phyloP scores from a whole-genome alignment of 2,888 invertebrate species.

The Leucania comma region DNA sequence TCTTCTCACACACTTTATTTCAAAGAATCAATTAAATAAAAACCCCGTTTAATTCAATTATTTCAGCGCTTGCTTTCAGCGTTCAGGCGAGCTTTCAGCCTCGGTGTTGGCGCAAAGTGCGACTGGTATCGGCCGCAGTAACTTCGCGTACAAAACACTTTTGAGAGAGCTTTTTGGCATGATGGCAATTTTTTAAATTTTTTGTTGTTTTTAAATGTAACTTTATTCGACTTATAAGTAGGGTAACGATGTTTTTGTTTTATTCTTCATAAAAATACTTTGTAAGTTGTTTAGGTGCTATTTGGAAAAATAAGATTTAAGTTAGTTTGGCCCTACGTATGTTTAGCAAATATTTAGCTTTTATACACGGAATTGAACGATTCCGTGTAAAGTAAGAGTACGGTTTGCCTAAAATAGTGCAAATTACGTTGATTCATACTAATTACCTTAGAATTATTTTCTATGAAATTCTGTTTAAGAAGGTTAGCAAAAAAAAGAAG shows the following conservation, averaged over 20 bases:
- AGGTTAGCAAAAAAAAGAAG: background rate
- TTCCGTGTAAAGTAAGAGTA: background rate
- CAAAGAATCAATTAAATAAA: slow-evolving; percentile 42
- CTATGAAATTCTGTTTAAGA: background rate
- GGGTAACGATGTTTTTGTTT: background rate
- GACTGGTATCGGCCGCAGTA: slow-evolving; percentile 87
- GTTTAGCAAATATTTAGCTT: background rate
- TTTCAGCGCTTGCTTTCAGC: slow-evolving; percentile 65
- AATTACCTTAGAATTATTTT: background rate
- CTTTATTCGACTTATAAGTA: background rate
- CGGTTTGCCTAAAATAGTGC: background rate
- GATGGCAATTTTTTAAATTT: background rate
- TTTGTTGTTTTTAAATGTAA: background rate
- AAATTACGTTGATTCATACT: background rate
- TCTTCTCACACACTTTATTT: slow-evolving; percentile 54
- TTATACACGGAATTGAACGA: background rate
- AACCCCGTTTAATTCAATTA: slow-evolving; percentile 56
- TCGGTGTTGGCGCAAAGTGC: slow-evolving; percentile 84
- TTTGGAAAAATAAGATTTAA: background rate
- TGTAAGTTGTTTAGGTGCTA: background rate
- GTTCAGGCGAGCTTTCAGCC: slow-evolving; percentile 72
- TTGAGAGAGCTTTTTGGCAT: slow-evolving; percentile 34
- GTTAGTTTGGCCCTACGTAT: background rate
- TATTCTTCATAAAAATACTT: background rate
- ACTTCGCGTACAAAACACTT: slow-evolving; percentile 77